A percentile compares a stretch with the other conserved stretches of the same genome.
Conservation (phyloP, 2,797 vertebrate genomes). For the Sebastes steindachneri region DNA sequence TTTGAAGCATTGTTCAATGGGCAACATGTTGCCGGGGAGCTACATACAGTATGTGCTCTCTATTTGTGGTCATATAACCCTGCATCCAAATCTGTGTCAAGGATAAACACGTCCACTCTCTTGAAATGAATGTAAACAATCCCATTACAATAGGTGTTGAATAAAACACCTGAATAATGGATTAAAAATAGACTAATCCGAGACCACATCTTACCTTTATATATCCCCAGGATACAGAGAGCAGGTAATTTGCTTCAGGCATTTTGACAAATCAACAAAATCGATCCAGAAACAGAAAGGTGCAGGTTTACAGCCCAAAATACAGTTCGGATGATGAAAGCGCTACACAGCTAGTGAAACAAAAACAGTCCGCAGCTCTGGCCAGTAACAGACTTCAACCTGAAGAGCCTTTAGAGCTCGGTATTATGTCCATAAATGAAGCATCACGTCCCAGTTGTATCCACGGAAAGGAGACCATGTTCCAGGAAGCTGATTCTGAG, state of each 20-base stretch:
- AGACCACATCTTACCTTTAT: conserved; percentile 93
- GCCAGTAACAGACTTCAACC: conserved; percentile 56
- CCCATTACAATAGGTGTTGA: not conserved
- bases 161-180: conserved; percentile 36
- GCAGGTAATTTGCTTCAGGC: conserved; percentile 97
- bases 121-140: not conserved
- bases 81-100: not conserved
- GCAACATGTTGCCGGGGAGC: not conserved
- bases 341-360: not conserved
- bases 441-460: conserved; percentile 51
- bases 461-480: conserved; percentile 36
- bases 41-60: not conserved
- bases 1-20: conserved; percentile 4
- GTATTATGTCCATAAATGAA: conserved; percentile 55
- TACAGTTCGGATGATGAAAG: conserved; percentile 16
- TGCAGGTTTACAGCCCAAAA: conserved; percentile 6
- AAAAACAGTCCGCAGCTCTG: conserved; percentile 20
- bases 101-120: not conserved
- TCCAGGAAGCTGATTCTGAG: conserved; percentile 37
- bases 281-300: conserved; percentile 44
- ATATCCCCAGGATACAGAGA: conserved; percentile 98
- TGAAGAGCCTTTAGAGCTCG: conserved; percentile 2
- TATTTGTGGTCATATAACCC: not conserved
- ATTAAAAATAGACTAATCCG: not conserved
- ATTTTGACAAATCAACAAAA: conserved; percentile 87